Conservation (phyloP, 1,140 invertebrate genomes). For the Drosophila tani region DNA sequence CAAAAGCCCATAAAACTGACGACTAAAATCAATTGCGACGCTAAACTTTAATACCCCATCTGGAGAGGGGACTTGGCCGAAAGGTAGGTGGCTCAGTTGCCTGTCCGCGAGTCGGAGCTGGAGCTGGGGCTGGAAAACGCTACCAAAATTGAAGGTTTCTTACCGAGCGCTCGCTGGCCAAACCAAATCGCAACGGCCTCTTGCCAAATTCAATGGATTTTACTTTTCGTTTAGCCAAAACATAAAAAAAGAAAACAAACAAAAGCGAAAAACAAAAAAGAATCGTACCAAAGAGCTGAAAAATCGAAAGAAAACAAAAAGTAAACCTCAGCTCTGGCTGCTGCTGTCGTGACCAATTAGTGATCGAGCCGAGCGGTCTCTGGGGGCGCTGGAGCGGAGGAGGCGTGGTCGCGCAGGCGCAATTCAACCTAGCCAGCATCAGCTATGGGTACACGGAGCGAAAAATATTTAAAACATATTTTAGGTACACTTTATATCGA, state of each 20-base stretch:
- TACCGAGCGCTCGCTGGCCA: conserved; percentile 33
- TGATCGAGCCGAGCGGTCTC: conserved; percentile 61
- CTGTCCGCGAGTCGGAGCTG: conserved; percentile 35
- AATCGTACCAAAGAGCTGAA: conserved; percentile 41
- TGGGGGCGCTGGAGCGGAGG: conserved; percentile 19
- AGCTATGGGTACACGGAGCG: background rate
- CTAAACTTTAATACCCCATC: conserved; percentile 74
- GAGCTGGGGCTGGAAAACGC: conserved; percentile 18
- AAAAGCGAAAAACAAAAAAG: conserved; percentile 17
- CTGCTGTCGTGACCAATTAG: conserved; percentile 82
- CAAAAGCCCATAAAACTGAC: conserved; percentile 80
- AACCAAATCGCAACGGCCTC: conserved; percentile 65
- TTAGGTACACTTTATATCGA: no score
- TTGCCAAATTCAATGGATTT: conserved; percentile 83
- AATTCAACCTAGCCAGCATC: conserved; percentile 53
- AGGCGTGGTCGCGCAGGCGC: conserved; percentile 69
- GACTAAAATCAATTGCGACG: conserved; percentile 81
- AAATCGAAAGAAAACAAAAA: conserved; percentile 34
- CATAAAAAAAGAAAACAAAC: conserved; percentile 19
- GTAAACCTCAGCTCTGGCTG: conserved; percentile 42
- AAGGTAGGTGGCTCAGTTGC: conserved; percentile 19
- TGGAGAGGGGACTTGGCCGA: conserved; percentile 18
- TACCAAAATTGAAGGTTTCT: conserved; percentile 76
- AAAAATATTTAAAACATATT: background rate
- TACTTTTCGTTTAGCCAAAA: conserved; percentile 74